Base-by-base conservation (phyloP, 2,888 invertebrate species). In the Plebejus anna region DNA sequence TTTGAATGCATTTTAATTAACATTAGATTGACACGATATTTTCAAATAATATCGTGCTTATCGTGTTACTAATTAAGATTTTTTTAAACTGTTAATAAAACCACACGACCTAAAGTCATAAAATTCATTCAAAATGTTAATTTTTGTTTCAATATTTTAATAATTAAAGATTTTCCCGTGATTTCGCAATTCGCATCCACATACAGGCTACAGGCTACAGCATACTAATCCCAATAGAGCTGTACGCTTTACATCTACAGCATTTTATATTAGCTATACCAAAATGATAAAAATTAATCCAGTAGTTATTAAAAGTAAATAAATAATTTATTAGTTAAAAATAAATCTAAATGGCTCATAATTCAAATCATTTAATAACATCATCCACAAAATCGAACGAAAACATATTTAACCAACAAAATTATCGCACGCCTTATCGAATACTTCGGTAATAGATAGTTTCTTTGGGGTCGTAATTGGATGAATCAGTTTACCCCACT, bases 401-500 rank as follows among this genome's bases (percentile, higher is more conserved):
- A 47, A 1, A 70, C 38, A 55, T 38, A 70, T 55, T 55, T 32
- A 22, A 70, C 9, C 36, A 32, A 70, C 7, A 76, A 0, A 71
- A 36, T n/a, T 61, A 70, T 76, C 38, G 72, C 76, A 76, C 7
- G 76, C 66, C 36, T 75, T 78, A 70, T 66, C 78, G 79, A 55
- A 47, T 59, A 76, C 7, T 75, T 13, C 47, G 9, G 83, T 83
- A 86, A 90, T 90, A 86, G 80, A 66, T 79, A 80, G 80, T 79
- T 79, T 81, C 80, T 81, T 59, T 76, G 80, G 79, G 89, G 89
- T 86, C 87, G 89, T 93, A 93, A 93, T 93, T 92, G 93, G 89
- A 94, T 94, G 85, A 92, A 92, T 93, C 93, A 91, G 90, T 92
- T 92, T 91, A 90, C 91, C 90, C 92, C 90, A 93, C 90, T 91